Evolutionary conservation across 2,888 invertebrate species (phyloP).

Genomic region (Labia minor): DNA sequence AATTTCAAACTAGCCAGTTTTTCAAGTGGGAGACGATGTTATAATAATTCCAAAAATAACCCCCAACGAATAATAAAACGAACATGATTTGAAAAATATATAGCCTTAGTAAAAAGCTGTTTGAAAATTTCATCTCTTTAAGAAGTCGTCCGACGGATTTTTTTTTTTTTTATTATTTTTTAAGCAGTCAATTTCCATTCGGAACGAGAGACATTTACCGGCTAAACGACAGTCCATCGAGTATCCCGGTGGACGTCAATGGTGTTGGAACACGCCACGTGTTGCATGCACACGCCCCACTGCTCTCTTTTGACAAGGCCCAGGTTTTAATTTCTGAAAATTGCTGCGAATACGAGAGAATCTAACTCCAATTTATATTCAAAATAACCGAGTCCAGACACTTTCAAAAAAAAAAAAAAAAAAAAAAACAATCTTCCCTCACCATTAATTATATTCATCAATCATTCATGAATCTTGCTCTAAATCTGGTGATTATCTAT

Average conservation of each 20-base stretch:
- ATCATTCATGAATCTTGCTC: no score
- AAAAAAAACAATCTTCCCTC: no score
- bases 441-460: no score
- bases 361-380: no score
- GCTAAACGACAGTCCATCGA: neutral
- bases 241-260: neutral
- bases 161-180: no score
- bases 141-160: neutral
- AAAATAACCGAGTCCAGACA: no score
- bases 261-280: neutral
- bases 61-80: neutral
- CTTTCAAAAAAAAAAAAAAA: no score
- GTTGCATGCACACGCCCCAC: neutral
- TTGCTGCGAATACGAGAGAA: no score
- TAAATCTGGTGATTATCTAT: no score
- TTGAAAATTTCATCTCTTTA: neutral
- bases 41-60: no score
- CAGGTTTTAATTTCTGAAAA: no score
- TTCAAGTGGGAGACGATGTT: neutral
- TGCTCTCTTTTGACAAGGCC: no score
- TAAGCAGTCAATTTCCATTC: constrained; percentile 9
- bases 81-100: neutral
- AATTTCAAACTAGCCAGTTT: neutral
- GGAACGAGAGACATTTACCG: neutral
- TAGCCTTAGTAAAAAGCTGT: neutral